Conservation (phyloP, 1,140 invertebrate species). For the Leptinotarsa lineolata region DNA sequence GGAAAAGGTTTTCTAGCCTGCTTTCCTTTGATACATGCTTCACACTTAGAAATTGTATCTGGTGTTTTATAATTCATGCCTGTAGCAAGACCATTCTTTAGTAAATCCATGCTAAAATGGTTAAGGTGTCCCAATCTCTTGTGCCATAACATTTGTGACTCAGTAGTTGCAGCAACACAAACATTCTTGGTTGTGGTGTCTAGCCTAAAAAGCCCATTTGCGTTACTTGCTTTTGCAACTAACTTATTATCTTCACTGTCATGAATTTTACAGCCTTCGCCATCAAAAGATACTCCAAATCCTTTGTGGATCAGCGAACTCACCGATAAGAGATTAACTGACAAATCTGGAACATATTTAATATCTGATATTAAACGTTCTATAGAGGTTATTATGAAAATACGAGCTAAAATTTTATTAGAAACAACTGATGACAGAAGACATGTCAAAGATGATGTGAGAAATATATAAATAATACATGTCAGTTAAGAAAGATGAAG, state of each 20-base stretch:
- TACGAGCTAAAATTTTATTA: too few species aligned
- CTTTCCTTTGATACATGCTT: slow-evolving; percentile 37
- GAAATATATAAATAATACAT: too few species aligned
- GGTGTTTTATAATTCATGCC: slow-evolving; percentile 21
- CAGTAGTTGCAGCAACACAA: neutral
- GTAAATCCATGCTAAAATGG: slow-evolving; percentile 26
- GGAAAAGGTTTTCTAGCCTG: slow-evolving; percentile 33
- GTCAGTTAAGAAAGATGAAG: too few species aligned
- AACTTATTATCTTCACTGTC: slow-evolving; percentile 27
- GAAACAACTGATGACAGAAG: too few species aligned
- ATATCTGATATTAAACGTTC: slow-evolving; percentile 27
- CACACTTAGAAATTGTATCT: slow-evolving; percentile 20
- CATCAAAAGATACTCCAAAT: slow-evolving; percentile 29
- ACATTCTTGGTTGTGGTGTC: slow-evolving; percentile 8
- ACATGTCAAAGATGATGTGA: too few species aligned
- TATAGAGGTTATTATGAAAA: too few species aligned
- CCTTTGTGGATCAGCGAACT: slow-evolving; percentile 32
- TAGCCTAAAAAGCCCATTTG: slow-evolving; percentile 27
- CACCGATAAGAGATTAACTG: slow-evolving; percentile 37
- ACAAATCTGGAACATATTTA: slow-evolving; percentile 35
- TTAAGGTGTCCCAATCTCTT: slow-evolving; percentile 36
- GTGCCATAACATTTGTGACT: slow-evolving; percentile 36
- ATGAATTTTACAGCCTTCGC: slow-evolving; percentile 27
- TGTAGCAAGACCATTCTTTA: slow-evolving; percentile 31
- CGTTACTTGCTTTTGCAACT: slow-evolving; percentile 32